Evolutionary conservation across 2,113 vertebrate species (phyloP), one percentile per base, ranked within the genome.

Genomic region (Monopterus albus): DNA sequence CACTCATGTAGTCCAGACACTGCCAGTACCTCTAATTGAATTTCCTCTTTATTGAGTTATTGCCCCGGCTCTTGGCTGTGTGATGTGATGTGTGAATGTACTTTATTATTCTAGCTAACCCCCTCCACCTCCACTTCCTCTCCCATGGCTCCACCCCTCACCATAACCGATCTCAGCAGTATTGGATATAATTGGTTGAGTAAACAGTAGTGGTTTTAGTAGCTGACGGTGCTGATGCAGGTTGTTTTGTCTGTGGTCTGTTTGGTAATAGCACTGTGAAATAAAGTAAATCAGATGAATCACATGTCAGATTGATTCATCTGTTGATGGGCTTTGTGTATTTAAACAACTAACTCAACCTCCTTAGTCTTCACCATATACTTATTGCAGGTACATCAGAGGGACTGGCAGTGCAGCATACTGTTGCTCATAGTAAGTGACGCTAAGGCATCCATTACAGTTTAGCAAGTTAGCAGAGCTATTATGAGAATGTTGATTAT

Each of bases 21-120:
- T 61, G 78, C 52, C 67, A 68, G 66, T 3, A 4, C 58, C 33
- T 65, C 77, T 83, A 86, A 85, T 85, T 86, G 64, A 84, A 85
- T 88, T 83, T 83, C 47, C 70, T 83, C 81, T 80, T 82, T 83
- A 86, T 74, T 82, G 68, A 59, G 58, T 81, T 77, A 82, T 83
- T 73, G 57, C 78, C 62, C 53, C 40, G 79, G 75, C 83, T 83
- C 77, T 42, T 42, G 73, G 76, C 79, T 74, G 25, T 67, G 67
- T 72, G 42, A 45, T 82, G 49, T 51, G 68, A 61, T 60, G 33
- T 45, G 57, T 73, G 74, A 78, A 82, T 84, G 60, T 74, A 61
- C 70, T 82, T 72, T 83, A 58, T 84, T 77, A 79, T 59, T 62
- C 52, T 5, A 29, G 47, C 83, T 36, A 35, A 55, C 68, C 71